These are phyloP conservation scores for Canis aureus DNA, from an alignment of 2,113 vertebrate species.

Conservation along the genomic window DNA sequence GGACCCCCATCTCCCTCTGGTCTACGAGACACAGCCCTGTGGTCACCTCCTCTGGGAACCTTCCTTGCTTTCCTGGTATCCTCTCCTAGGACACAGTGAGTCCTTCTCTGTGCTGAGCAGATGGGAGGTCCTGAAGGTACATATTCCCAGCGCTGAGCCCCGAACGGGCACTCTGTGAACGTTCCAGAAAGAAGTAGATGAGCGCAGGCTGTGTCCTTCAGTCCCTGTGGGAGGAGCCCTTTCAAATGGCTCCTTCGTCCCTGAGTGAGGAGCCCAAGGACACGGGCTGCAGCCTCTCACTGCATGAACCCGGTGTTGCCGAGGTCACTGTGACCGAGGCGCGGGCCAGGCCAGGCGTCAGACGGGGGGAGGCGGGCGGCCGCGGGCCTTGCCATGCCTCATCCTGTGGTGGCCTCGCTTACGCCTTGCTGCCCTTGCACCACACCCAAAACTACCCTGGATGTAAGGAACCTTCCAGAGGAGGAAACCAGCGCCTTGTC, in stretches of 20 bases:
- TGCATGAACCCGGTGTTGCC: too few species aligned
- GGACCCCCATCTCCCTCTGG: background rate
- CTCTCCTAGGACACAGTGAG: background rate
- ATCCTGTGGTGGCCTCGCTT: background rate
- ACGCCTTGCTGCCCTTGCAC: background rate
- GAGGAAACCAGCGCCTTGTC: background rate
- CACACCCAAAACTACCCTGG: background rate
- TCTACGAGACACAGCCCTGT: accelerated
- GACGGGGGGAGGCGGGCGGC: background rate
- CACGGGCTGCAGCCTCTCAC: too few species aligned
- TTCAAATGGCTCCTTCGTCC: background rate
- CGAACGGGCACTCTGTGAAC: background rate
- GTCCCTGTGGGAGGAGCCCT: background rate
- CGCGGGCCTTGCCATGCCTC: background rate
- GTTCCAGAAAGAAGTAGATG: background rate
- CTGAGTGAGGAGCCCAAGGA: background rate
- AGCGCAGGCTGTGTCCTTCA: background rate
- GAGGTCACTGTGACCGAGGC: background rate
- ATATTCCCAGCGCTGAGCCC: background rate
- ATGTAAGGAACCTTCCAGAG: background rate
- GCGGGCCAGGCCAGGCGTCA: background rate
- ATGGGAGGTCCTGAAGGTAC: background rate
- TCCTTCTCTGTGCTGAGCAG: background rate
- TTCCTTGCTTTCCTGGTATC: too few species aligned
- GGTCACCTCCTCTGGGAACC: background rate